Evolutionary conservation across 2,888 invertebrate genomes (phyloP).

Genomic region (Cyaniris semiargus): DNA sequence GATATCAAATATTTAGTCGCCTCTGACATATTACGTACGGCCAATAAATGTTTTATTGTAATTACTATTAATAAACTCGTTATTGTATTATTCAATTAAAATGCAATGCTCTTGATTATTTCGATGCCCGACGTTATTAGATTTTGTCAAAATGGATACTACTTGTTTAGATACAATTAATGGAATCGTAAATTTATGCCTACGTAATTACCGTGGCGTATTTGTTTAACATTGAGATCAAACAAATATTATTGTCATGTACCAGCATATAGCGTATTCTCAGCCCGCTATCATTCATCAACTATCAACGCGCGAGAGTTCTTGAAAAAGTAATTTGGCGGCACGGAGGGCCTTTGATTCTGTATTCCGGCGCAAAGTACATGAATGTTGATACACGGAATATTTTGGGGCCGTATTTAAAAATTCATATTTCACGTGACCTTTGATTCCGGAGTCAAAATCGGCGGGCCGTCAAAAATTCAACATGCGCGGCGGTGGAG

Average conservation of each 20-base stretch:
- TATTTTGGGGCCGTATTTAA: constrained; percentile 16
- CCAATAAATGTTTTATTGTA: constrained; percentile 17
- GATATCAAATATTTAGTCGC: constrained; percentile 33
- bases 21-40: constrained; percentile 24
- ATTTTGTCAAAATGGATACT: neutral
- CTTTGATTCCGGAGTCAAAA: constrained; percentile 32
- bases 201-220: too few relatives aligned
- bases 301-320: neutral
- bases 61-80: constrained; percentile 5
- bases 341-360: neutral
- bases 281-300: neutral
- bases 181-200: too few relatives aligned
- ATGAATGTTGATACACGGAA: constrained; percentile 18
- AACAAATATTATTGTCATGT: neutral
- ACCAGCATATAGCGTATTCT: neutral
- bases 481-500: constrained; percentile 57
- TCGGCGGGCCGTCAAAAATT: constrained; percentile 55
- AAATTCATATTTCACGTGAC: constrained; percentile 29
- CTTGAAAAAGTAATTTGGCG: constrained; percentile 19
- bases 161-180: neutral
- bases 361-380: neutral
- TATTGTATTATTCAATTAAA: constrained; percentile 28
- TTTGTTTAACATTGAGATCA: neutral
- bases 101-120: neutral
- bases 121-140: neutral